These are phyloP conservation scores for Urocyon cinereoargenteus DNA, from an alignment of 2,797 vertebrate genomes.

Conservation along the genomic window DNA sequence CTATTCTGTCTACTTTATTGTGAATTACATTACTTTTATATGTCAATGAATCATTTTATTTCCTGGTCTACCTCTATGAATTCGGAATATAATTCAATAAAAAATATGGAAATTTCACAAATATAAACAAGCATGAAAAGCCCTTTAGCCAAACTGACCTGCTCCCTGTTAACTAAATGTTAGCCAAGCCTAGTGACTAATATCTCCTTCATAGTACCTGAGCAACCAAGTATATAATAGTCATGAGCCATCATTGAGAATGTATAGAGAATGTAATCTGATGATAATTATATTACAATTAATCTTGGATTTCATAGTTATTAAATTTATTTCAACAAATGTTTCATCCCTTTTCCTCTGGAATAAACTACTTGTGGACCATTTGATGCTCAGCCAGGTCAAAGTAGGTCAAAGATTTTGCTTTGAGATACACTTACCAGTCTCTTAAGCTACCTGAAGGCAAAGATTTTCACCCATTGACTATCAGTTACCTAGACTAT, in stretches of 20 bases:
- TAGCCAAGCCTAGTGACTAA: not conserved
- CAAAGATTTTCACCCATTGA: not conserved
- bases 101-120: not conserved
- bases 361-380: not conserved
- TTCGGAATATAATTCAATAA: not conserved
- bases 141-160: not conserved
- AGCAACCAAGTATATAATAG: not conserved
- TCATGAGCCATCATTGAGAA: not conserved
- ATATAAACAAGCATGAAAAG: not conserved
- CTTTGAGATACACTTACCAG: not conserved
- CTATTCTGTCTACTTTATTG: not conserved
- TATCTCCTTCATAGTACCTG: not conserved
- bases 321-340: not conserved
- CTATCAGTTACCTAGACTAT: not conserved
- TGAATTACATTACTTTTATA: not conserved
- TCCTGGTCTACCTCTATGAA: not conserved
- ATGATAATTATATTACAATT: not conserved
- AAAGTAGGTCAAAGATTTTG: not conserved
- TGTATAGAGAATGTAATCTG: not conserved
- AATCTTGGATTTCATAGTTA: not conserved
- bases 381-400: not conserved
- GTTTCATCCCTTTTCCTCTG: not conserved
- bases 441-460: not conserved
- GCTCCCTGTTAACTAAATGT: not conserved
- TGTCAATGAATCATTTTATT: not conserved